Conservation (phyloP, 2,888 invertebrate species). For the Ectemnius continuus region DNA sequence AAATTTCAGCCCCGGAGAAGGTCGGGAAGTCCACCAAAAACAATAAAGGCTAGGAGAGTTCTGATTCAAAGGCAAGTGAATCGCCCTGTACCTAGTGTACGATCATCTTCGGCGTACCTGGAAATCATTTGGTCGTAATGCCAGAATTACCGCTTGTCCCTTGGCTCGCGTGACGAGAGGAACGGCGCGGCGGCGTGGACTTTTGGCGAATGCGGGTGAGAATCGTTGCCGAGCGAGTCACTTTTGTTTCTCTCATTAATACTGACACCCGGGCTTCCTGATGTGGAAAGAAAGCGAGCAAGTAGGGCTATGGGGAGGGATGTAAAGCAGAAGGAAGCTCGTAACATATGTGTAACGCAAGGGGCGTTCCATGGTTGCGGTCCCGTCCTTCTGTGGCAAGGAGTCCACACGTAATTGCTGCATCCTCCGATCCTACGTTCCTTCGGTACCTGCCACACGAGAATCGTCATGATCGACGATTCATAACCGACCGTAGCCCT, state of each 20-base stretch:
- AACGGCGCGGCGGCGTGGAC: too few relatives aligned
- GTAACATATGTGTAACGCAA: conserved; percentile 78
- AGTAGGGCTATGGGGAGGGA: conserved; percentile 25
- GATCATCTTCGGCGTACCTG: not conserved
- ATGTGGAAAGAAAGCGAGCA: too few relatives aligned
- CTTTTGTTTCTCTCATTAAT: not conserved
- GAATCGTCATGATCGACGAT: conserved; percentile 57
- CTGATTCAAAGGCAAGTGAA: too few relatives aligned
- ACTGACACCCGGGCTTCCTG: too few relatives aligned
- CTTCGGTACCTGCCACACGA: conserved; percentile 59
- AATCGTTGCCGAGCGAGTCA: not conserved
- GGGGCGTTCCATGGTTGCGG: conserved; percentile 76
- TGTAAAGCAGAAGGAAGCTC: conserved; percentile 50
- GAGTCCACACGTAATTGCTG: conserved; percentile 71
- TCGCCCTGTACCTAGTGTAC: too few relatives aligned
- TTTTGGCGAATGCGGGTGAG: not conserved
- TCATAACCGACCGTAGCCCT: not conserved
- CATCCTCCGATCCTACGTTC: conserved; percentile 69
- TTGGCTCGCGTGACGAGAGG: too few relatives aligned
- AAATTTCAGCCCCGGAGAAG: too few relatives aligned
- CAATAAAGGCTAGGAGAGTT: too few relatives aligned
- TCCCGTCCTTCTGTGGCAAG: conserved; percentile 72
- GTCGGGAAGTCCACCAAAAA: too few relatives aligned
- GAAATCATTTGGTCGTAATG: conserved; percentile 20
- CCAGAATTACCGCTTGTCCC: too few relatives aligned